Percentiles rank a stretch among this genome's conserved stretches.
Conservation (phyloP, 92 coral and sea anemone species). For the Phenganax stokvisi region DNA sequence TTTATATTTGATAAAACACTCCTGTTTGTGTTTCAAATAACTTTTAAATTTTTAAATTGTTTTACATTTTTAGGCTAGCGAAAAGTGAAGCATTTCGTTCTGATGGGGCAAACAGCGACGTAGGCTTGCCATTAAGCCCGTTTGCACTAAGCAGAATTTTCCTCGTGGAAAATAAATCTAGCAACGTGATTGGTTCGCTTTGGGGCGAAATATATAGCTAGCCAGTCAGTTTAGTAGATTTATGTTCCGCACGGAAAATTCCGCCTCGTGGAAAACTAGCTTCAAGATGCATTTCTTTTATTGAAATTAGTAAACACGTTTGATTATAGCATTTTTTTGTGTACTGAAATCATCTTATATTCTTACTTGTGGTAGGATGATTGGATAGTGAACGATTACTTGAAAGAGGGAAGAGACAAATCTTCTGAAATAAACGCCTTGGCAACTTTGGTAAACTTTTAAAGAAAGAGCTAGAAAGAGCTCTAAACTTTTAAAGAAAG, state of each 20-base stretch:
- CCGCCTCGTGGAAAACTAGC: too few relatives aligned
- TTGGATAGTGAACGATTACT: conserved; percentile 12
- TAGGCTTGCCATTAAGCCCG: neutral
- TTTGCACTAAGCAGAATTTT: too few relatives aligned
- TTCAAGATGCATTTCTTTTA: neutral
- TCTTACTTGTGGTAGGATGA: conserved; percentile 4
- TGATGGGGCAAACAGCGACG: conserved; percentile 18
- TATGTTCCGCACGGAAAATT: too few relatives aligned
- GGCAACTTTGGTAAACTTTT: conserved; percentile 27
- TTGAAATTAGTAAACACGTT: neutral
- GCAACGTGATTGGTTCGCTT: too few relatives aligned
- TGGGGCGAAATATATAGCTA: too few relatives aligned
- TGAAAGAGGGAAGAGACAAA: conserved; percentile 32
- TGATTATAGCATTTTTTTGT: neutral
- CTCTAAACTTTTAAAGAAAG: neutral
- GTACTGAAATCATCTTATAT: neutral
- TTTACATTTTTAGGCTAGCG: neutral
- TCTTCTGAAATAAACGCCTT: conserved; percentile 36
- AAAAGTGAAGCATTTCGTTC: conserved; percentile 4
- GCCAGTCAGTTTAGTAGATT: too few relatives aligned
- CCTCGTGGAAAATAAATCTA: too few relatives aligned
- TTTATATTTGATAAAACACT: neutral
- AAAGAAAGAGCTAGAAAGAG: neutral
- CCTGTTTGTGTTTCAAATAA: neutral
- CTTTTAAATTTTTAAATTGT: too few relatives aligned